These are phyloP conservation scores for Branchinecta sandiegonensis DNA, from an alignment of 2,888 invertebrate species.

Conservation along the genomic window DNA sequence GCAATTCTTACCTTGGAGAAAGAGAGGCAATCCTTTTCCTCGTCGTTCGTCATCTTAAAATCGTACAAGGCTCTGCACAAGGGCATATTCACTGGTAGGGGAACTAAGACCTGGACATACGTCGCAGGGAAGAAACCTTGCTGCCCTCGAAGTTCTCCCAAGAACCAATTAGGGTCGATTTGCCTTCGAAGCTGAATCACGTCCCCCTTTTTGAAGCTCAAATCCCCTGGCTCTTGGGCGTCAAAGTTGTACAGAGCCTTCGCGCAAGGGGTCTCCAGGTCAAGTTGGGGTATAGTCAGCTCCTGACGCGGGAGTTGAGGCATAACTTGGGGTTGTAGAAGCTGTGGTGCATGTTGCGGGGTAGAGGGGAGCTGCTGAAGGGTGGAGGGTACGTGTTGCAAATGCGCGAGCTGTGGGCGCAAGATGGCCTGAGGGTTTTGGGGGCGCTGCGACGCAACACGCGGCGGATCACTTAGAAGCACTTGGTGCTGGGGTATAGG, in stretches of 20 bases:
- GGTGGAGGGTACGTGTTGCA: conserved; percentile 7
- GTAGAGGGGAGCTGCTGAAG: conserved; percentile 1
- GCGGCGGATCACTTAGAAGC: conserved; percentile 16
- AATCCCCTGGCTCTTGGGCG: conserved; percentile 66
- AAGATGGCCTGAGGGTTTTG: conserved; percentile 17
- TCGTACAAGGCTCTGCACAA: conserved; percentile 79
- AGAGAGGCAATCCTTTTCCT: conserved; percentile 78
- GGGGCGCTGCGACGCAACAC: not conserved
- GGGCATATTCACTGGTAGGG: conserved; percentile 54
- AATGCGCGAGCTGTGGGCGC: not conserved
- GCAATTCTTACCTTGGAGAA: conserved; percentile 57
- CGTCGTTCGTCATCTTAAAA: conserved; percentile 74
- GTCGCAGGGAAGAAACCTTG: conserved; percentile 69
- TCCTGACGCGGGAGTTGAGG: conserved; percentile 12
- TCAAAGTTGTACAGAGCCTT: conserved; percentile 74
- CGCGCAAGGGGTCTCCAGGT: conserved; percentile 57
- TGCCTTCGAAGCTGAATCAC: conserved; percentile 60
- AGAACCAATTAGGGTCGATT: conserved; percentile 71
- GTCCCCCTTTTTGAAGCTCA: conserved; percentile 72
- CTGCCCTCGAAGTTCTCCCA: conserved; percentile 61
- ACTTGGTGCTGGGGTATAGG: conserved; percentile 21
- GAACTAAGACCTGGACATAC: conserved; percentile 59
- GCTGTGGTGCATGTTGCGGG: conserved; percentile 16
- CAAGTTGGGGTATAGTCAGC: conserved; percentile 4
- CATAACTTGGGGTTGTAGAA: conserved; percentile 17